These are phyloP conservation scores for Druon quercuslanigerum DNA, from an alignment of 1,140 invertebrate species.

Conservation along the genomic window DNA sequence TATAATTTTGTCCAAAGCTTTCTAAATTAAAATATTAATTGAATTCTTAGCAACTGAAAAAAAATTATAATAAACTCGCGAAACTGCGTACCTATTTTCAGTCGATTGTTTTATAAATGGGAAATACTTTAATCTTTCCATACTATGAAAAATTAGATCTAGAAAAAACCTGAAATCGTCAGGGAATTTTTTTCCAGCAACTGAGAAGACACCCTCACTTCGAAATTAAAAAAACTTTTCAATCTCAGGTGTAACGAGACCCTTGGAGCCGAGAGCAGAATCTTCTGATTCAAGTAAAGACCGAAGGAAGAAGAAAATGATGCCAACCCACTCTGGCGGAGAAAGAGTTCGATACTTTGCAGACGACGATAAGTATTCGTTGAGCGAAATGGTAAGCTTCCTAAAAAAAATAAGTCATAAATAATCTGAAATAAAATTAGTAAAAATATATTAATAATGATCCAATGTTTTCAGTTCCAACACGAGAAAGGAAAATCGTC, in stretches of 20 bases:
- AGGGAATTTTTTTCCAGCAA: too few species aligned
- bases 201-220: too few species aligned
- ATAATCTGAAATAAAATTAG: conserved; percentile 34
- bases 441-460: conserved; percentile 23
- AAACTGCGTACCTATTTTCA: too few species aligned
- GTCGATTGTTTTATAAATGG: too few species aligned
- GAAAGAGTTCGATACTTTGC: conserved; percentile 89
- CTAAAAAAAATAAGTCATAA: conserved; percentile 34
- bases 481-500: conserved; percentile 89
- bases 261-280: conserved; percentile 70
- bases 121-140: too few species aligned
- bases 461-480: conserved; percentile 83
- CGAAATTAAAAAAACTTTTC: neutral
- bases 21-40: too few species aligned
- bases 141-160: too few species aligned
- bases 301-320: conserved; percentile 76
- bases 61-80: too few species aligned
- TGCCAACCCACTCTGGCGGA: conserved; percentile 84
- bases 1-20: too few species aligned
- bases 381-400: conserved; percentile 87
- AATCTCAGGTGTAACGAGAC: conserved; percentile 66
- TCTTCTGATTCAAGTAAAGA: conserved; percentile 60
- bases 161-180: too few species aligned
- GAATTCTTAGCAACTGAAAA: too few species aligned
- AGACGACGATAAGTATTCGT: conserved; percentile 92